Evolutionary conservation across 2,113 vertebrate species (phyloP).

Genomic region (Dromaius novaehollandiae): DNA sequence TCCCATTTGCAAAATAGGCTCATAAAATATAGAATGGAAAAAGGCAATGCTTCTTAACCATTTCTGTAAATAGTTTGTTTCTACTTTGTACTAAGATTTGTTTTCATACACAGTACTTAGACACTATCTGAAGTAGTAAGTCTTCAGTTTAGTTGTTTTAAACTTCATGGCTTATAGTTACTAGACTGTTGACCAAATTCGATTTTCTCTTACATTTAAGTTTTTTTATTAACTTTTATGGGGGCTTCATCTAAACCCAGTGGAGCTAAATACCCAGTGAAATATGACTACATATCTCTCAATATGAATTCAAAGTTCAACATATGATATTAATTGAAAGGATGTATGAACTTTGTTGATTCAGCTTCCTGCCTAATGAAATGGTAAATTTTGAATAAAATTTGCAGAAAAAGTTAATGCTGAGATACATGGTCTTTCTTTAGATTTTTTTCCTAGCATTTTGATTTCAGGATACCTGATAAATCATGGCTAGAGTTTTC

Average conservation of each 20-base stretch:
- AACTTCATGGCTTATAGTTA: neutral
- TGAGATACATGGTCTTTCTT: neutral
- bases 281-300: neutral
- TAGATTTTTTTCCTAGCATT: neutral
- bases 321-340: neutral
- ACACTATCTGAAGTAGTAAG: neutral
- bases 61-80: neutral
- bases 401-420: neutral
- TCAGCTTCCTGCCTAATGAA: neutral
- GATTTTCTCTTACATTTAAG: neutral
- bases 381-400: neutral
- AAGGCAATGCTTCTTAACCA: neutral
- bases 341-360: neutral
- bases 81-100: neutral
- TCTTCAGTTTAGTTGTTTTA: neutral
- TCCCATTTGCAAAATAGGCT: neutral
- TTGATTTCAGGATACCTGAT: neutral
- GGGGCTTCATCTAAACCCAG: fast-evolving
- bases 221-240: neutral
- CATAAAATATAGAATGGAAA: neutral
- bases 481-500: neutral
- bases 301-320: neutral
- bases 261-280: neutral
- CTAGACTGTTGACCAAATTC: neutral
- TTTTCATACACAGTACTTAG: neutral